Base-by-base conservation (phyloP, 1,140 invertebrate genomes). In the Drosophila sproati region DNA sequence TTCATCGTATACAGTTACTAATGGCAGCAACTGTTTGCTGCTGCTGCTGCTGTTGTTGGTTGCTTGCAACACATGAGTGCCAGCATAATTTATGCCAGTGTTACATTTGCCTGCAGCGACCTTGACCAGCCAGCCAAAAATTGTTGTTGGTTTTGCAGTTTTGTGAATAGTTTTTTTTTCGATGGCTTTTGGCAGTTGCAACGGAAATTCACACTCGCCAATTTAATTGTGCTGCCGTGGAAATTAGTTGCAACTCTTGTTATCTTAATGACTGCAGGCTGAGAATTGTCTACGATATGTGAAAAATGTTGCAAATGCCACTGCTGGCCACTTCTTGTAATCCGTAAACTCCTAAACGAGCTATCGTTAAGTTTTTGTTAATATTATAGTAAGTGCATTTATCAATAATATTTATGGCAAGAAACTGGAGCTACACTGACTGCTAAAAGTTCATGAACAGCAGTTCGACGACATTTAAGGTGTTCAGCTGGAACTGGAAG, bases 71-170 rank as follows among this genome's bases (percentile, higher is more conserved):
- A 77, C 59, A 55, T 60, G 63, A 77, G 43, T 60, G 71, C 48
- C 66, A 78, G 72, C 83, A 88, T 89, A 89, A 89, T 85, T 81
- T 89, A 89, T 89, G 85, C 80, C 66, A 87, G 72, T 82, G 73
- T 86, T 85, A 85, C 82, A 86, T 78, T 85, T 85, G 82, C 66
- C 71, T 63, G 83, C 79, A 70, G 73, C 78, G 85, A 89, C 85
- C 85, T 89, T 89, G 85, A 88, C 72, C 70, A 83, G 59, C 60
- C 39, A 78, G 70, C 62, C 66, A 64, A 54, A 70, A 82, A 68
- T 61, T 73, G 77, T 80, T 80, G 82, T 76, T 76, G 70, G 51
- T 50, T 54, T 67, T 80, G 35, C 51, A 57, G 55, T 39, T 56
- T 64, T 69, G 6, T 31, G 29, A 59, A 31, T 48, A 12, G 8